Conservation (phyloP, 2,888 invertebrate species). For the Cephus pygmeus region DNA sequence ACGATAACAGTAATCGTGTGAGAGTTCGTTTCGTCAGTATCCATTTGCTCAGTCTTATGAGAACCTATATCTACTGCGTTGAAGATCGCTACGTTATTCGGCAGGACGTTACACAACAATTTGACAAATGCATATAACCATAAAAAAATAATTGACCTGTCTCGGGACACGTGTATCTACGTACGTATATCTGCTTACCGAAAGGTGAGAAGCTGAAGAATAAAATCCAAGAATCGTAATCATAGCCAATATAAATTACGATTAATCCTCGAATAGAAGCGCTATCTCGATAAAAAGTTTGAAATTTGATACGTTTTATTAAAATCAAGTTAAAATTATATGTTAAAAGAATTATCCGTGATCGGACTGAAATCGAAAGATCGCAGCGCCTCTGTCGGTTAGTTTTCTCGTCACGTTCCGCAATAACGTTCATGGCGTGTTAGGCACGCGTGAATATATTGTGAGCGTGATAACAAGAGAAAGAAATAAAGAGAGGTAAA, state of each 20-base stretch:
- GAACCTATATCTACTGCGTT: constrained; percentile 7
- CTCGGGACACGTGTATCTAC: background rate
- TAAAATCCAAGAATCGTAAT: background rate
- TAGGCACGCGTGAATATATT: background rate
- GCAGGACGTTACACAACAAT: background rate
- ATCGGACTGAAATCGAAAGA: background rate
- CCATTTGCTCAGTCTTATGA: constrained; percentile 46
- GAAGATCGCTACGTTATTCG: background rate
- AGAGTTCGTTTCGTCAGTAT: constrained; percentile 29
- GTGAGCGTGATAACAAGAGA: constrained; percentile 6
- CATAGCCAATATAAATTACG: background rate
- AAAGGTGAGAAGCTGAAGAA: background rate
- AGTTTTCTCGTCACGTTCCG: background rate
- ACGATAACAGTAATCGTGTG: constrained; percentile 8
- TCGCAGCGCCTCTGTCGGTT: background rate
- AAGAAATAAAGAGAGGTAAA: constrained; percentile 22
- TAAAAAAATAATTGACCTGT: background rate
- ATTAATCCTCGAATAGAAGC: background rate
- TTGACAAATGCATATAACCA: background rate
- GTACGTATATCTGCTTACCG: background rate
- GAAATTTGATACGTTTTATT: background rate
- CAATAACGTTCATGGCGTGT: background rate
- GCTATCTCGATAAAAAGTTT: background rate
- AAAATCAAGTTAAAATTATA: background rate
- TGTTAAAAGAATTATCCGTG: background rate